phyloP scores from a whole-genome alignment of 2,888 invertebrate genomes.

The Bombylius major region DNA sequence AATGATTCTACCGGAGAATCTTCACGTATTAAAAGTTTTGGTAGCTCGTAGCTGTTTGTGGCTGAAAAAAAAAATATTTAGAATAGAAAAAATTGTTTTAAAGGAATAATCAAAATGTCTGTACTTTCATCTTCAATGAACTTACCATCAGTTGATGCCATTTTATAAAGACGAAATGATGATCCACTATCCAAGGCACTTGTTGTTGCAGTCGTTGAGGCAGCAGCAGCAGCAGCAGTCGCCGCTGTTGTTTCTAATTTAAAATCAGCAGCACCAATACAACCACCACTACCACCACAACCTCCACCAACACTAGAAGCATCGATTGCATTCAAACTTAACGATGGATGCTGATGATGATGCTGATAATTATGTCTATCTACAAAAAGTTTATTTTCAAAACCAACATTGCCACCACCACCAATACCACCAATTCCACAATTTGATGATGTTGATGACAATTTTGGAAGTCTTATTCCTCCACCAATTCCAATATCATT shows the following conservation, averaged over 20 bases:
- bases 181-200: conserved; percentile 13
- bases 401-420: neutral
- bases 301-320: conserved; percentile 2
- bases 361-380: conserved; percentile 11
- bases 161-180: conserved; percentile 15
- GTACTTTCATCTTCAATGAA: neutral
- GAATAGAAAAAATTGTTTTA: neutral
- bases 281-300: neutral
- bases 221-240: conserved; percentile 1
- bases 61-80: conserved; percentile 8
- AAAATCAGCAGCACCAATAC: conserved; percentile 9
- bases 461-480: neutral
- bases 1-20: conserved; percentile 18
- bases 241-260: conserved; percentile 11
- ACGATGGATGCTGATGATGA: neutral
- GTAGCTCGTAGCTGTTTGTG: conserved; percentile 17
- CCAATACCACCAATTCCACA: neutral
- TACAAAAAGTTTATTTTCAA: conserved; percentile 16
- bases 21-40: conserved; percentile 18
- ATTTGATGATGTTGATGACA: neutral
- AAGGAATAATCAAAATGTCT: neutral
- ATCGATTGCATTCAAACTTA: conserved; percentile 12
- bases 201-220: conserved; percentile 9
- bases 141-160: conserved; percentile 15
- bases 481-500: neutral